A percentile compares a stretch with the other conserved stretches of the same genome.
Evolutionary conservation across 2,113 vertebrate species (phyloP).

Genomic region (Triplophysa rosa): DNA sequence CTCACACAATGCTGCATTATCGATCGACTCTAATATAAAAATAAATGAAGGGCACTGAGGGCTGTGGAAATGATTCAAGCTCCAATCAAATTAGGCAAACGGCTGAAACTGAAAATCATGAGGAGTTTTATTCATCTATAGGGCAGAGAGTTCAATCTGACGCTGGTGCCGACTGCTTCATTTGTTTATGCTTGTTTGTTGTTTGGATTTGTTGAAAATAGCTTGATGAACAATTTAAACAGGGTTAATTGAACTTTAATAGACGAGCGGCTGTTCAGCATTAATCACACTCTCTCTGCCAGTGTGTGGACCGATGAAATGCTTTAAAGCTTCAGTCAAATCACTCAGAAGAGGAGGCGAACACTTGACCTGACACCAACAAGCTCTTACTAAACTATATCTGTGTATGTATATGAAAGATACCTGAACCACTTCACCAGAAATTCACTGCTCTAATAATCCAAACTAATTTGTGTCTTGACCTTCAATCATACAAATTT

Average conservation of each 20-base stretch:
- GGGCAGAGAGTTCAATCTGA: conserved; percentile 34
- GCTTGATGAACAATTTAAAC: conserved; percentile 35
- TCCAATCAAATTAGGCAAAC: conserved; percentile 16
- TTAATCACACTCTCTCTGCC: background rate
- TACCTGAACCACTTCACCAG: background rate
- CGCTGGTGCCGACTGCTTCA: conserved; percentile 16
- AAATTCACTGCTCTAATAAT: background rate
- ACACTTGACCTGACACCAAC: conserved; percentile 1
- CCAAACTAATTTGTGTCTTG: too few species aligned
- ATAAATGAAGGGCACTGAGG: background rate
- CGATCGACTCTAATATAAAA: conserved; percentile 30
- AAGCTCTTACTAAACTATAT: background rate
- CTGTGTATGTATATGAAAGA: background rate
- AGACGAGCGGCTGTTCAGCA: background rate
- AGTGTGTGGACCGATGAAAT: conserved; percentile 1
- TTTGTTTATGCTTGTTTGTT: conserved; percentile 4
- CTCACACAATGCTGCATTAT: conserved; percentile 15
- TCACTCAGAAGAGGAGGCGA: background rate
- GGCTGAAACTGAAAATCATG: background rate
- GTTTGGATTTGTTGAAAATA: conserved; percentile 27
- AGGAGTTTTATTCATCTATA: background rate
- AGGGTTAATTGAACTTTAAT: conserved; percentile 25
- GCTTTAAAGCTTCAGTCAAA: background rate
- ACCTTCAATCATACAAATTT: too few species aligned
- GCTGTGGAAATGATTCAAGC: conserved; percentile 7